These are phyloP conservation scores for Saiga tatarica DNA, from an alignment of 2,113 vertebrate species.

Conservation along the genomic window DNA sequence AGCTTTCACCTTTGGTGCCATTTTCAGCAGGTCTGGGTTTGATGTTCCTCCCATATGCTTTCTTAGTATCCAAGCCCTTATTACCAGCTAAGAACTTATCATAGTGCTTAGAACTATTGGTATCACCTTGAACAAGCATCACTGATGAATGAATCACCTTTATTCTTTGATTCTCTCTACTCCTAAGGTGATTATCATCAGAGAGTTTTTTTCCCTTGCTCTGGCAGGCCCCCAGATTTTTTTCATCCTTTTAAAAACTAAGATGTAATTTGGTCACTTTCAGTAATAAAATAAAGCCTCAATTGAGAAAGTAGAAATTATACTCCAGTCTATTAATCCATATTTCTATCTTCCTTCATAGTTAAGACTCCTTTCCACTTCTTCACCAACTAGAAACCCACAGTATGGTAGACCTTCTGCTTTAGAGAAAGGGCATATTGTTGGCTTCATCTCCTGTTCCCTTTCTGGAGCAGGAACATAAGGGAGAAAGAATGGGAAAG, in stretches of 20 bases:
- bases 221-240: not conserved
- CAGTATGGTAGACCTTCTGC: not conserved
- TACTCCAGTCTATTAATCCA: not conserved
- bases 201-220: not conserved
- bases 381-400: not conserved
- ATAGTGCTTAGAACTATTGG: not conserved
- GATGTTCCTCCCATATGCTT: not conserved
- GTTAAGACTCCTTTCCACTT: not conserved
- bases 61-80: not conserved
- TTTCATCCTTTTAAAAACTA: not conserved
- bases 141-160: not conserved
- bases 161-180: not conserved
- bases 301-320: not conserved
- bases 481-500: not conserved
- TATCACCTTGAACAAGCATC: not conserved
- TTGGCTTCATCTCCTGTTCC: not conserved
- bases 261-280: not conserved
- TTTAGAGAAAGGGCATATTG: not conserved
- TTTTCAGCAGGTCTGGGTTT: not conserved
- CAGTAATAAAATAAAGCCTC: not conserved
- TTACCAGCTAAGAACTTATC: not conserved
- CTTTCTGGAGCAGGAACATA: not conserved
- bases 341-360: not conserved
- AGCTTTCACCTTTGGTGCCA: not conserved
- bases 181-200: not conserved